A percentile compares a stretch with the other conserved stretches of the same genome.
Evolutionary conservation across 2,888 invertebrate species (phyloP).

Genomic region (Pterostichus madidus): DNA sequence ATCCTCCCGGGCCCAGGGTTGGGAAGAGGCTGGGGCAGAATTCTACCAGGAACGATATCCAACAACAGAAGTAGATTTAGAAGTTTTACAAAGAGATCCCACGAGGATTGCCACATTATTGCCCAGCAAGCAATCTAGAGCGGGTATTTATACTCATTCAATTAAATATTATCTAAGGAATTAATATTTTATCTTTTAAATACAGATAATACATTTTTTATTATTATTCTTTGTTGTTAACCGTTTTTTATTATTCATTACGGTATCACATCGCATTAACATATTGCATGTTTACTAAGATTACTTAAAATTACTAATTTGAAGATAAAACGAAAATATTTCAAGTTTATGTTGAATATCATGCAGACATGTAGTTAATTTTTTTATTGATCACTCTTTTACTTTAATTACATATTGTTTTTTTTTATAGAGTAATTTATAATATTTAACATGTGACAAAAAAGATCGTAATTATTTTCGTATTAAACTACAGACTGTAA

Average conservation of each 20-base stretch:
- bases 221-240: constrained; percentile 33
- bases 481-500: constrained; percentile 15
- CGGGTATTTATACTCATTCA: constrained; percentile 77
- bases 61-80: constrained; percentile 82
- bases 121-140: constrained; percentile 89
- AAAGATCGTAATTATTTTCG: constrained; percentile 29
- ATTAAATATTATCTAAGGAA: constrained; percentile 70
- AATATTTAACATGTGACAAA: background rate
- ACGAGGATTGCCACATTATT: constrained; percentile 87
- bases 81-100: constrained; percentile 85
- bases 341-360: background rate
- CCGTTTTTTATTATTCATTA: constrained; percentile 54
- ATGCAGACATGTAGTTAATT: background rate
- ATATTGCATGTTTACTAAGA: constrained; percentile 22
- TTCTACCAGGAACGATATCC: constrained; percentile 93
- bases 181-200: constrained; percentile 67
- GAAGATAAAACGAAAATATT: background rate
- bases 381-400: background rate
- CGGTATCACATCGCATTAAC: background rate
- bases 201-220: constrained; percentile 23
- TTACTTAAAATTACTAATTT: constrained; percentile 13
- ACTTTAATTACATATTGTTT: no score
- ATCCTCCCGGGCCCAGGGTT: constrained; percentile 81
- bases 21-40: constrained; percentile 92
- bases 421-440: background rate